A percentile compares a stretch with the other conserved stretches of the same genome.
These are phyloP conservation scores for Parapsyche elsis DNA, from an alignment of 1,140 invertebrate species.

Conservation along the genomic window DNA sequence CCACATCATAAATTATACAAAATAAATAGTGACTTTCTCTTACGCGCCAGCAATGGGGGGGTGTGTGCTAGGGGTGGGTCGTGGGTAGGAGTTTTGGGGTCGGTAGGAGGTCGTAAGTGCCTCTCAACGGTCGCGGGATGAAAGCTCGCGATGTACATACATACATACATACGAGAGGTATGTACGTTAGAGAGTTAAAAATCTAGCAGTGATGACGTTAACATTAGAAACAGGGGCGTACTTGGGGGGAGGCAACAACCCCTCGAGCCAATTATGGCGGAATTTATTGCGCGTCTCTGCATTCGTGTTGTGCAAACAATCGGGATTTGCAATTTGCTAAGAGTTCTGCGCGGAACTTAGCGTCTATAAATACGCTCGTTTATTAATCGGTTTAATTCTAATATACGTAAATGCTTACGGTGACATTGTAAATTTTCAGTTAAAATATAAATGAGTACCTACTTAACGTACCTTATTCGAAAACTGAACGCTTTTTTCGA, in stretches of 20 bases:
- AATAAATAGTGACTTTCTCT: constrained; percentile 47
- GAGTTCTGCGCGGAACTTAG: neutral
- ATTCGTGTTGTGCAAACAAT: neutral
- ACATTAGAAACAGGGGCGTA: neutral
- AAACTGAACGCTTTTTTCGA: too few species aligned
- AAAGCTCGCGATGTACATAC: neutral
- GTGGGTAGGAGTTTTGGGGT: neutral
- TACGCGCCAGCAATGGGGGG: constrained; percentile 1
- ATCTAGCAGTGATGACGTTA: neutral
- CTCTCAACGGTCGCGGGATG: neutral
- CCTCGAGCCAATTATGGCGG: neutral
- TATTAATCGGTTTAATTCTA: too few species aligned
- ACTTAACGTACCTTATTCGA: too few species aligned
- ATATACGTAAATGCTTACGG: too few species aligned
- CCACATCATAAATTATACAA: constrained; percentile 46
- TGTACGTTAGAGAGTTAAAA: neutral
- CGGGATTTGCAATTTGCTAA: neutral
- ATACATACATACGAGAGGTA: neutral
- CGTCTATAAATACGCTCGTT: too few species aligned
- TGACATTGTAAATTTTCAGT: too few species aligned
- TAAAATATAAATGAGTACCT: too few species aligned
- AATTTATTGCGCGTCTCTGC: constrained; percentile 1
- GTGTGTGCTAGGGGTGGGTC: neutral
- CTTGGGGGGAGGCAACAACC: neutral
- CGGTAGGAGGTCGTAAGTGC: constrained; percentile 30